Evolutionary conservation across 2,113 vertebrate genomes (phyloP).

Genomic region (Petroica traversi): DNA sequence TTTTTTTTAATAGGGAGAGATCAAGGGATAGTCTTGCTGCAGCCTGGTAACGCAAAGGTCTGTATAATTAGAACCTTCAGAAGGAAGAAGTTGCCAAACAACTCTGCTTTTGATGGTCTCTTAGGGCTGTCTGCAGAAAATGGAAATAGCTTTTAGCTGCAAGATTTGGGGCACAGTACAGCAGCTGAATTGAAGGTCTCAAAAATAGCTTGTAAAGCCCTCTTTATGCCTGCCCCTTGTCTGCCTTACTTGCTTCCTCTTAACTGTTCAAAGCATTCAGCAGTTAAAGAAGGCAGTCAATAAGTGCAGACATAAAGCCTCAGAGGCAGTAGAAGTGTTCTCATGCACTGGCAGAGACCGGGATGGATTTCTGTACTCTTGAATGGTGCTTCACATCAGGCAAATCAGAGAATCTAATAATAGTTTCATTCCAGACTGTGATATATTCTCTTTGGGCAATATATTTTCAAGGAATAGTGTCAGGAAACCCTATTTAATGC

Average conservation of each 20-base stretch:
- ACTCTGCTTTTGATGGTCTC: background rate
- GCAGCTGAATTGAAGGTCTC: constrained; percentile 3
- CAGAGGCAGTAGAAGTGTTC: background rate
- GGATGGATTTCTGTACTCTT: background rate
- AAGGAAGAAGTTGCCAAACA: constrained; percentile 2
- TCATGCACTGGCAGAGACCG: background rate
- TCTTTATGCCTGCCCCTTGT: constrained; percentile 24
- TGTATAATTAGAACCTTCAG: constrained; percentile 9
- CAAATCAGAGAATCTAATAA: background rate
- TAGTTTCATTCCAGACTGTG: background rate
- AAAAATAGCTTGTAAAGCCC: constrained; percentile 39
- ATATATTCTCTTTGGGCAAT: background rate
- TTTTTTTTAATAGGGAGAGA: background rate
- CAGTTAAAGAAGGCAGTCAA: constrained; percentile 23
- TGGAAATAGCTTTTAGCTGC: constrained; percentile 52
- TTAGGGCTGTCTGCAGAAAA: constrained; percentile 22
- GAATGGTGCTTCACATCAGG: background rate
- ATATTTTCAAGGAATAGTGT: background rate
- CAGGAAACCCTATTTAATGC: background rate
- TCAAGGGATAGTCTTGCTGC: background rate
- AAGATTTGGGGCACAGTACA: constrained; percentile 10
- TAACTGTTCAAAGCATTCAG: background rate
- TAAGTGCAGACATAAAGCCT: background rate
- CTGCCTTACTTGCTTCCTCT: constrained; percentile 5
- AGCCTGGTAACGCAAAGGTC: background rate